Percentiles rank a stretch among this genome's conserved stretches.
These are phyloP conservation scores for Calliphora vomitoria DNA, from an alignment of 2,888 invertebrate species.

Conservation along the genomic window DNA sequence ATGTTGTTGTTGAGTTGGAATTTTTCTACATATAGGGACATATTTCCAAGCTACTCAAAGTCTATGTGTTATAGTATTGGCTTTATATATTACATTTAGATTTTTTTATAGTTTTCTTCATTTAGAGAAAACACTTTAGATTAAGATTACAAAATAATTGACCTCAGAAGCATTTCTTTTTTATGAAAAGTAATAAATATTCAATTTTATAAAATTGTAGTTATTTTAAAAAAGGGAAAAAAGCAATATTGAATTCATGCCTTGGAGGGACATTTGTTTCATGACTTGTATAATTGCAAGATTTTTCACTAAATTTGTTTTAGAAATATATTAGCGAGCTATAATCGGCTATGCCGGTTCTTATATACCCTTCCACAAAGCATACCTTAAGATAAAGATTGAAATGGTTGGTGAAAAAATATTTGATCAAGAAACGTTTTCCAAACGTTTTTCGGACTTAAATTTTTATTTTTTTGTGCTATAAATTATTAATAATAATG, in stretches of 20 bases:
- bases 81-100: not conserved
- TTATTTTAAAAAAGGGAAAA: not conserved
- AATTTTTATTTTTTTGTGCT: too few relatives aligned
- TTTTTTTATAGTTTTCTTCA: slow-evolving; percentile 5
- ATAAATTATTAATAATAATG: too few relatives aligned
- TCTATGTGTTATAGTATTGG: not conserved
- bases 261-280: too few relatives aligned
- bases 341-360: too few relatives aligned
- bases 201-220: not conserved
- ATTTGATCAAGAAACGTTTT: too few relatives aligned
- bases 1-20: slow-evolving; percentile 12
- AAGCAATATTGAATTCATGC: not conserved
- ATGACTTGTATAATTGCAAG: too few relatives aligned
- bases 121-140: slow-evolving; percentile 1
- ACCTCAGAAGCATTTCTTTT: not conserved
- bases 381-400: too few relatives aligned
- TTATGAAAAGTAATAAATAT: not conserved
- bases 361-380: too few relatives aligned
- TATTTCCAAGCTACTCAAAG: not conserved
- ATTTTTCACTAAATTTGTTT: too few relatives aligned
- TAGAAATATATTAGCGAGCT: too few relatives aligned
- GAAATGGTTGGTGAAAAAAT: too few relatives aligned
- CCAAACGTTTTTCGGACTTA: too few relatives aligned
- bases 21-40: not conserved
- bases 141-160: slow-evolving; percentile 23